Conservation (phyloP, 1,140 invertebrate species). For the Halesus radiatus region DNA sequence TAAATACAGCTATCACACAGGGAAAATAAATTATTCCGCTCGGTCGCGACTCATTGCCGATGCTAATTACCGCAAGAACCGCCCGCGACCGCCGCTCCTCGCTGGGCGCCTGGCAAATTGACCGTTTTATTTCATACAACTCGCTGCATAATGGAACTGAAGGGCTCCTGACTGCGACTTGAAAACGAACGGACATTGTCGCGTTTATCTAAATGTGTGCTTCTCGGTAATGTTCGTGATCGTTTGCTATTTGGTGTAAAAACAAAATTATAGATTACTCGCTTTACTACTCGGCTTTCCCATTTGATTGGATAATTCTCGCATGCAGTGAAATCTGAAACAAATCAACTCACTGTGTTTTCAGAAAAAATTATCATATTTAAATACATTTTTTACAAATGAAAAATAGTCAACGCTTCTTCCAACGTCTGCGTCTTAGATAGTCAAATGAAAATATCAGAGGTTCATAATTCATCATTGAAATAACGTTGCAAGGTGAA, state of each 20-base stretch:
- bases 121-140: constrained; percentile 34
- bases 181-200: background rate
- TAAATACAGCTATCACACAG: constrained; percentile 6
- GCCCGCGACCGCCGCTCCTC: background rate
- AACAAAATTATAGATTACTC: no score
- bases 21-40: constrained; percentile 29
- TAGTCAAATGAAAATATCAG: no score
- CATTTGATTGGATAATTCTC: no score
- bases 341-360: no score
- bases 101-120: constrained; percentile 17
- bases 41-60: constrained; percentile 22
- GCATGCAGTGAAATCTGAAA: no score
- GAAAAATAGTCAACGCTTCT: no score
- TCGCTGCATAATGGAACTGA: constrained; percentile 3
- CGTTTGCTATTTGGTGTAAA: background rate
- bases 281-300: no score
- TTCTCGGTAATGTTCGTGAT: constrained; percentile 16
- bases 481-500: no score
- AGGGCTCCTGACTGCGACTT: background rate
- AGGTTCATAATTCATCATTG: no score
- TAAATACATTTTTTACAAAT: no score
- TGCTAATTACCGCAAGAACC: constrained; percentile 23
- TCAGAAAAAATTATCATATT: no score
- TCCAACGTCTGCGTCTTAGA: no score
- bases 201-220: background rate